Conservation (phyloP, 1,140 invertebrate genomes). For the Marisa cornuarietis region DNA sequence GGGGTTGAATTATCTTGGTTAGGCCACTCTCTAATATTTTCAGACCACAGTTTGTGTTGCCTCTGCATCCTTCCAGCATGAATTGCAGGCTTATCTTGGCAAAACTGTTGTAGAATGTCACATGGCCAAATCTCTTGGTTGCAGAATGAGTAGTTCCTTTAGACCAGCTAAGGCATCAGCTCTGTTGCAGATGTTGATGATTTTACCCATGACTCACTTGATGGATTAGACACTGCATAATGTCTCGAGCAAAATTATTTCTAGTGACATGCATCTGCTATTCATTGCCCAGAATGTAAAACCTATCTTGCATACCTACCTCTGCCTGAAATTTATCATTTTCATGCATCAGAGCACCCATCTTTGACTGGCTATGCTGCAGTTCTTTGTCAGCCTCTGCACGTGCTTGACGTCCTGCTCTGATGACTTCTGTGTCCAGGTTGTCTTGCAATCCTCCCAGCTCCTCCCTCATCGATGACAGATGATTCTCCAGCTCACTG, state of each 20-base stretch:
- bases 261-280: no score
- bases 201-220: background rate
- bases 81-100: no score
- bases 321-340: conserved; percentile 43
- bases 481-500: conserved; percentile 39
- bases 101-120: background rate
- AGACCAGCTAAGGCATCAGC: no score
- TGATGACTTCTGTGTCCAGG: conserved; percentile 33
- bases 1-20: no score
- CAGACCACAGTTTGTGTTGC: no score
- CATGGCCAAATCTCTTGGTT: no score
- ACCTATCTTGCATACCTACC: conserved; percentile 20
- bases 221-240: background rate
- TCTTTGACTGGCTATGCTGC: conserved; percentile 34
- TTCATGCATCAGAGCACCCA: conserved; percentile 34
- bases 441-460: conserved; percentile 29
- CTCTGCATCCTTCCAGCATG: no score
- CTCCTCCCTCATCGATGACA: conserved; percentile 33
- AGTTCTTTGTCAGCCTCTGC: conserved; percentile 32
- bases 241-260: no score
- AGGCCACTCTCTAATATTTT: no score
- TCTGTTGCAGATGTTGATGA: background rate
- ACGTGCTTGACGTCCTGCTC: conserved; percentile 11
- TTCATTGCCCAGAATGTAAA: background rate
- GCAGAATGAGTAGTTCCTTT: no score